These are phyloP conservation scores for Sinella curviseta DNA, from an alignment of 1,140 invertebrate genomes.

Conservation along the genomic window DNA sequence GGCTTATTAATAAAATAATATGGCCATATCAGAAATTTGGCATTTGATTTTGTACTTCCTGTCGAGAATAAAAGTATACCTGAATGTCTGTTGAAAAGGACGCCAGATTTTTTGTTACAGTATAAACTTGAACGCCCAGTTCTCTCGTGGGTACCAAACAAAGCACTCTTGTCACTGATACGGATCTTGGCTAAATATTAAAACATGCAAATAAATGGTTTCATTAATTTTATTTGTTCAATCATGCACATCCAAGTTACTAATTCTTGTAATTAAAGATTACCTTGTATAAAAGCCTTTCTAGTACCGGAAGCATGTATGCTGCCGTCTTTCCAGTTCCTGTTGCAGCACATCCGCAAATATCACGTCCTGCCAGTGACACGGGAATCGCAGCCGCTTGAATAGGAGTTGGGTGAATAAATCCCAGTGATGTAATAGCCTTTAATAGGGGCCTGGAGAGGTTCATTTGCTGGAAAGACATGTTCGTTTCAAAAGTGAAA, in stretches of 20 bases:
- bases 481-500: conserved; percentile 65
- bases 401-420: conserved; percentile 92
- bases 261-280: not conserved
- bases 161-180: conserved; percentile 77
- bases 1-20: not conserved
- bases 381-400: conserved; percentile 92
- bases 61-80: conserved; percentile 28
- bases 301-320: conserved; percentile 96
- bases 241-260: not conserved
- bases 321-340: conserved; percentile 98
- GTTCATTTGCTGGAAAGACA: conserved; percentile 90
- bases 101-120: conserved; percentile 85
- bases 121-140: conserved; percentile 90
- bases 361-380: conserved; percentile 83
- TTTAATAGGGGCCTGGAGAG: conserved; percentile 84
- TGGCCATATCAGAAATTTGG: not conserved
- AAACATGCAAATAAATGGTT: conserved; percentile 18
- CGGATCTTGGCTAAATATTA: conserved; percentile 58
- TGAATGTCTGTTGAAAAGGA: conserved; percentile 72
- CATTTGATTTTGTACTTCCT: not conserved
- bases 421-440: conserved; percentile 72
- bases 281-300: conserved; percentile 79
- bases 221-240: not conserved
- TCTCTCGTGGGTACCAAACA: conserved; percentile 96
- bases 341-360: conserved; percentile 95